These are phyloP conservation scores for Eulemur rubriventer DNA, from an alignment of 2,797 vertebrate genomes.

Conservation along the genomic window DNA sequence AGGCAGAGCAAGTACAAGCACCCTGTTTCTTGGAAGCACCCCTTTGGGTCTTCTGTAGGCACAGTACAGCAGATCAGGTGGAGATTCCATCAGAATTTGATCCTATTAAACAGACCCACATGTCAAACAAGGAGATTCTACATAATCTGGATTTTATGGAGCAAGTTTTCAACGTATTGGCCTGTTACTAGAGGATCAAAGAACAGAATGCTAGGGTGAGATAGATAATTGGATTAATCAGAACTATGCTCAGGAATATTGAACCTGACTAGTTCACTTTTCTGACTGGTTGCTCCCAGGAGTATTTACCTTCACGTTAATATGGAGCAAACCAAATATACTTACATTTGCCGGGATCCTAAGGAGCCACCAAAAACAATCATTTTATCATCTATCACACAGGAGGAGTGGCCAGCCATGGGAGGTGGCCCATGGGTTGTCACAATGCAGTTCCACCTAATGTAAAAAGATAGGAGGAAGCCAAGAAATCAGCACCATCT, in stretches of 20 bases:
- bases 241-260: background rate
- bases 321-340: slow-evolving; percentile 3
- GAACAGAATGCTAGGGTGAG: background rate
- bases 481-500: background rate
- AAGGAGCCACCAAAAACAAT: slow-evolving; percentile 98
- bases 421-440: slow-evolving; percentile 98
- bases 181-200: background rate
- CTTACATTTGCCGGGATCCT: slow-evolving; percentile 98
- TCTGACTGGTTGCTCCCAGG: background rate
- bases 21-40: background rate
- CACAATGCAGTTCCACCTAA: slow-evolving; percentile 99
- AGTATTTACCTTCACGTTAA: background rate
- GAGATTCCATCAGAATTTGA: background rate
- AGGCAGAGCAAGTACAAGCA: background rate
- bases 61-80: background rate
- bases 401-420: slow-evolving; percentile 98
- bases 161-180: background rate
- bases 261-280: background rate
- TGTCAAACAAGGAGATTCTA: background rate
- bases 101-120: background rate
- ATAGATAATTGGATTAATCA: background rate
- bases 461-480: background rate
- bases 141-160: background rate
- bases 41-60: background rate
- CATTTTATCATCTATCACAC: slow-evolving; percentile 96